Percentiles rank a stretch among this genome's conserved stretches.
phyloP scores from a whole-genome alignment of 1,140 invertebrate genomes.

The Protaetia brevitarsis region DNA sequence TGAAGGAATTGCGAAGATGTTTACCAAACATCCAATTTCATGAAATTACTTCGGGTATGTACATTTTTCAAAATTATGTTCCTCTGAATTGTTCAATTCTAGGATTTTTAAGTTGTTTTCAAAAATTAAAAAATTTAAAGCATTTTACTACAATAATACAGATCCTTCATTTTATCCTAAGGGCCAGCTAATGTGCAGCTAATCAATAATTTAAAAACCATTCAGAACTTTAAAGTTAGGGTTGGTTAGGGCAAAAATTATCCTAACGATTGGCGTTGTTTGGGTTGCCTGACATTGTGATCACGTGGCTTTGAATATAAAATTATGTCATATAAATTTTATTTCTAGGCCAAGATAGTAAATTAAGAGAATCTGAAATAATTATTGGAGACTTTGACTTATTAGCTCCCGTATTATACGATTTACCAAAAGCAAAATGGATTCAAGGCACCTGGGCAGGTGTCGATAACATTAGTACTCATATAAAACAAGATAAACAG shows the following conservation, averaged over 20 bases:
- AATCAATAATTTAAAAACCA: too few species aligned
- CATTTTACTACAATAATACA: neutral
- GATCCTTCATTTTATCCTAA: too few species aligned
- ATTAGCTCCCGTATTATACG: slow-evolving; percentile 44
- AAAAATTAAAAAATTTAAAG: neutral
- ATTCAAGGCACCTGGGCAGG: slow-evolving; percentile 55
- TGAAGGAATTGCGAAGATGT: slow-evolving; percentile 25
- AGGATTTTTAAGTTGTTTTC: too few species aligned
- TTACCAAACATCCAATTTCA: slow-evolving; percentile 27
- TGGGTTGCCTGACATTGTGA: slow-evolving; percentile 6
- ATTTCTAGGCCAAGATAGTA: slow-evolving; percentile 25
- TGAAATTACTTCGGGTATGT: slow-evolving; percentile 27
- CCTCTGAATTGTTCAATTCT: slow-evolving; percentile 28
- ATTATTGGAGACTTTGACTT: slow-evolving; percentile 50
- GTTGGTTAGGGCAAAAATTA: neutral
- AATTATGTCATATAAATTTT: neutral
- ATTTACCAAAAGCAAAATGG: slow-evolving; percentile 50
- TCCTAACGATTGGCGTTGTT: neutral
- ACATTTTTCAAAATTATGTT: neutral
- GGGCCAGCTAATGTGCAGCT: too few species aligned
- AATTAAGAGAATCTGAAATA: slow-evolving; percentile 46
- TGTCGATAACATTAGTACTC: slow-evolving; percentile 43
- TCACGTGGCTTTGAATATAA: too few species aligned
- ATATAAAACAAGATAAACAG: slow-evolving; percentile 35
- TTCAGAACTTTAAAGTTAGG: too few species aligned